Percentiles rank a stretch among this genome's conserved stretches.
Evolutionary conservation across 2,888 invertebrate species (phyloP).

Genomic region (Caenorhabditis sp.): DNA sequence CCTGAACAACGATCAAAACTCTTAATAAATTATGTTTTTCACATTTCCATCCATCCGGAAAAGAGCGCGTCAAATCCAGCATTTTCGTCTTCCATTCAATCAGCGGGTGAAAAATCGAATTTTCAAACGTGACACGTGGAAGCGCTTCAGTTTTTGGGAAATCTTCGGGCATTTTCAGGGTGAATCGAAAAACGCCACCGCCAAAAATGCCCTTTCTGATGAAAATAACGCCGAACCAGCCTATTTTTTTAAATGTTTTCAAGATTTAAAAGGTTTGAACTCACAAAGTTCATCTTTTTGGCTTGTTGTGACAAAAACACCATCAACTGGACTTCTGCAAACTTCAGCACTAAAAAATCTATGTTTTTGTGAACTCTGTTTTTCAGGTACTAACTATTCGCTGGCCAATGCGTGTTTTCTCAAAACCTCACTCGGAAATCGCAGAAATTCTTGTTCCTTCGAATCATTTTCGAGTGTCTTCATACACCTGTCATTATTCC

Average conservation of each 20-base stretch:
- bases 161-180: conserved; percentile 83
- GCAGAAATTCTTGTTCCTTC: neutral
- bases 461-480: neutral
- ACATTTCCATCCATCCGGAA: conserved; percentile 61
- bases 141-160: conserved; percentile 83
- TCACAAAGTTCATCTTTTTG: neutral
- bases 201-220: conserved; percentile 86
- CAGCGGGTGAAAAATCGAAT: conserved; percentile 51
- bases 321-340: conserved; percentile 45
- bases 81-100: conserved; percentile 30
- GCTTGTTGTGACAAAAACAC: conserved; percentile 42
- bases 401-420: conserved; percentile 19
- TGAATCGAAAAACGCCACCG: conserved; percentile 89
- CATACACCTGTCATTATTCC: neutral
- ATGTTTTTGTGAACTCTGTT: neutral
- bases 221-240: conserved; percentile 90
- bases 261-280: too few relatives aligned
- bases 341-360: conserved; percentile 31
- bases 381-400: conserved; percentile 22
- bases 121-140: conserved; percentile 73
- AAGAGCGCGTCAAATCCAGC: conserved; percentile 49
- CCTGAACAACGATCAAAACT: conserved; percentile 55
- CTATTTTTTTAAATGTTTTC: too few relatives aligned
- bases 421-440: conserved; percentile 3
- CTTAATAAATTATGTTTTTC: conserved; percentile 54